Percentiles rank a stretch among this genome's conserved stretches.
phyloP scores from a whole-genome alignment of 2,888 invertebrate genomes.

The Drosophila trichaetosa region DNA sequence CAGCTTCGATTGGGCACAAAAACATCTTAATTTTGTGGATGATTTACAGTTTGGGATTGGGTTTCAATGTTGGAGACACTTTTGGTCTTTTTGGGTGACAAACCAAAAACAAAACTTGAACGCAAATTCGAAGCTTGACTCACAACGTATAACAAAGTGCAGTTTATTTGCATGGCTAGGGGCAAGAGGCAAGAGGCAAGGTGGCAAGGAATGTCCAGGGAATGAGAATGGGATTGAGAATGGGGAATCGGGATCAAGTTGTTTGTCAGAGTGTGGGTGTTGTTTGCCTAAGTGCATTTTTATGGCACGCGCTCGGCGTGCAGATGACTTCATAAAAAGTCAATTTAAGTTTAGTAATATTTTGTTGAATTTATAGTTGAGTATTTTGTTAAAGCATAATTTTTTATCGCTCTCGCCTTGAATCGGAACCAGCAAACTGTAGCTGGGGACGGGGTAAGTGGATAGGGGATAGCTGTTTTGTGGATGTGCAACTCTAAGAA shows the following conservation, averaged over 20 bases:
- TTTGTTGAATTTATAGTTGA: constrained; percentile 76
- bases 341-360: constrained; percentile 79
- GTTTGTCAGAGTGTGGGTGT: constrained; percentile 60
- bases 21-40: constrained; percentile 80
- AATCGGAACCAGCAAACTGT: constrained; percentile 10
- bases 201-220: not conserved
- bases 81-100: constrained; percentile 31
- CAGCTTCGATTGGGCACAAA: constrained; percentile 49
- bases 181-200: not conserved
- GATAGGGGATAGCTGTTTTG: constrained; percentile 1
- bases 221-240: not conserved
- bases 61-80: constrained; percentile 76
- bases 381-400: constrained; percentile 78
- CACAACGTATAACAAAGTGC: constrained; percentile 29
- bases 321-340: constrained; percentile 79
- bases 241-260: constrained; percentile 3
- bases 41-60: constrained; percentile 81
- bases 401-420: constrained; percentile 56
- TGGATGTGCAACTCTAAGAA: constrained; percentile 36
- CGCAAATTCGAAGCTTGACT: constrained; percentile 20
- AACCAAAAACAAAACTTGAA: constrained; percentile 7
- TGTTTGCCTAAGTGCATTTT: constrained; percentile 73
- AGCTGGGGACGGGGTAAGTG: not conserved
- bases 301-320: constrained; percentile 68
- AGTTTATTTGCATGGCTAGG: constrained; percentile 30